Evolutionary conservation across 2,888 invertebrate species (phyloP).

Genomic region (Drosophila falleni): DNA sequence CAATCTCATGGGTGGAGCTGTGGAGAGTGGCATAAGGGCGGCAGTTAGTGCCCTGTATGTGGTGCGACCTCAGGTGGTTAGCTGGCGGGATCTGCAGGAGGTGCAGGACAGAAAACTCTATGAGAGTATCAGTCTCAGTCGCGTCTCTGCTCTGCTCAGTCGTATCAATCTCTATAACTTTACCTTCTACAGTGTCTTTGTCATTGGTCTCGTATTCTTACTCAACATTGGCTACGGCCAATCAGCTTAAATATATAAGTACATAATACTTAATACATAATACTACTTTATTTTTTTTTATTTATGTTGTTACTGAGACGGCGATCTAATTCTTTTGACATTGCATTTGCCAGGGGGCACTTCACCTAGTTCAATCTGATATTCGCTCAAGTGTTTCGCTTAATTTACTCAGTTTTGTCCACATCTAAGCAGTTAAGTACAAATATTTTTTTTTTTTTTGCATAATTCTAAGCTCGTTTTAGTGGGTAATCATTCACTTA

Average conservation of each 20-base stretch:
- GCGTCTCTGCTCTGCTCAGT: constrained; percentile 61
- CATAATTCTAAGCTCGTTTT: constrained; percentile 64
- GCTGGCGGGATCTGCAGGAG: constrained; percentile 82
- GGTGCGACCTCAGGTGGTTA: constrained; percentile 82
- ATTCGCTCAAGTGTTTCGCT: constrained; percentile 18
- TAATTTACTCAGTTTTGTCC: constrained; percentile 47
- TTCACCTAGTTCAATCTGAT: constrained; percentile 26
- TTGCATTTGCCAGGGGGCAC: constrained; percentile 25
- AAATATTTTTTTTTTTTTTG: constrained; percentile 48
- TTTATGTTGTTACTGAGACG: neutral
- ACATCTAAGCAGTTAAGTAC: constrained; percentile 28
- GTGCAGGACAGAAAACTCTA: constrained; percentile 62
- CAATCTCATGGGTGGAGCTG: constrained; percentile 83
- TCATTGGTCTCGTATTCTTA: constrained; percentile 64
- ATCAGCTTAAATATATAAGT: neutral
- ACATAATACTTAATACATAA: neutral
- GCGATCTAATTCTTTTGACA: constrained; percentile 39
- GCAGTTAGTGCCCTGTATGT: constrained; percentile 81
- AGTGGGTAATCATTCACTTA: constrained; percentile 76
- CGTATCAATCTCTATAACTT: constrained; percentile 83
- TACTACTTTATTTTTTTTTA: neutral
- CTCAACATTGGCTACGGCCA: constrained; percentile 56
- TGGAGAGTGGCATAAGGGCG: constrained; percentile 84
- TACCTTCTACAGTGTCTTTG: constrained; percentile 73
- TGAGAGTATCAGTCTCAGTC: constrained; percentile 26